Percentiles rank a stretch among this genome's conserved stretches.
These are phyloP conservation scores for Orientallactaga bullata DNA, from an alignment of 2,113 vertebrate species.

Conservation along the genomic window DNA sequence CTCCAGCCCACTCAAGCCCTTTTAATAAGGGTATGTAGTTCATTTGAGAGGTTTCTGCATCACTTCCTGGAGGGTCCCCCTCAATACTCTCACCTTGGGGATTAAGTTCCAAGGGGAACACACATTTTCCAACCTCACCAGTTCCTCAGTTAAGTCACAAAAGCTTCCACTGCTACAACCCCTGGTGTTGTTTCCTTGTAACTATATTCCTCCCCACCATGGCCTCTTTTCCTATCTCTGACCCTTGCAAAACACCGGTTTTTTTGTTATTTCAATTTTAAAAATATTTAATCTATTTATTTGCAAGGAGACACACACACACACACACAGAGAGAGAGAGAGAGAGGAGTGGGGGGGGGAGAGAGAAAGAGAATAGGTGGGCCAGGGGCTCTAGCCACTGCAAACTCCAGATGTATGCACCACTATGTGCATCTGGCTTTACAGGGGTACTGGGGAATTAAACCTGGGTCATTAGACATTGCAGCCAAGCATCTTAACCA, in stretches of 20 bases:
- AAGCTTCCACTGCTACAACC: neutral
- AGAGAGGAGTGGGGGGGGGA: too few species aligned
- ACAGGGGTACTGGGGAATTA: too few species aligned
- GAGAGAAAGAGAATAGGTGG: too few species aligned
- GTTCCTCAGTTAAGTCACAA: neutral
- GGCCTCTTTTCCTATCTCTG: neutral
- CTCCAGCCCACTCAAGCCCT: neutral
- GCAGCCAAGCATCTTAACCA: too few species aligned
- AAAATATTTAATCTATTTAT: too few species aligned
- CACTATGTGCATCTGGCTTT: too few species aligned
- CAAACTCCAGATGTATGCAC: too few species aligned
- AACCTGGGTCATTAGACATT: too few species aligned
- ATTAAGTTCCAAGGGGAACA: neutral
- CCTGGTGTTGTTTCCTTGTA: neutral
- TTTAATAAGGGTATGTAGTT: too few species aligned
- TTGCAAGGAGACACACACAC: too few species aligned
- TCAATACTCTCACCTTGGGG: neutral
- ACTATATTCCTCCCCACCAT: neutral
- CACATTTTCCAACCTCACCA: neutral
- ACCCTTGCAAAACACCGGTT: neutral
- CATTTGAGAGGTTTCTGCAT: neutral
- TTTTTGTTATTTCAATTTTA: slow-evolving; percentile 25
- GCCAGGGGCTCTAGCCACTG: too few species aligned
- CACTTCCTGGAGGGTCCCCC: neutral
- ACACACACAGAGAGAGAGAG: too few species aligned